Conservation (phyloP, 2,113 vertebrate species). For the Melanocharis versteri region DNA sequence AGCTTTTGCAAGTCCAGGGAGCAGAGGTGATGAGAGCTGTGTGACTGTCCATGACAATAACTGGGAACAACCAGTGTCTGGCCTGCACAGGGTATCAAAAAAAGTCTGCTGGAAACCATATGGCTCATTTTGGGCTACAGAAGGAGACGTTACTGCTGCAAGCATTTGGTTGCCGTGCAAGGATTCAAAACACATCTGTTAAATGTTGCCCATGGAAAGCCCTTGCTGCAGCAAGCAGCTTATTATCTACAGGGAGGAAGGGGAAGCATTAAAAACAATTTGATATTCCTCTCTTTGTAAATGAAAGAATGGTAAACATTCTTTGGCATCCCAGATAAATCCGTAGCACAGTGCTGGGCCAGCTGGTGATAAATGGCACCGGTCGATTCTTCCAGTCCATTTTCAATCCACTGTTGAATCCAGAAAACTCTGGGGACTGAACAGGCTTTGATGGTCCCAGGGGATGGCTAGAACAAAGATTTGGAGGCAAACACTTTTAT, state of each 20-base stretch:
- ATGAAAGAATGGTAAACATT: background rate
- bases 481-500: background rate
- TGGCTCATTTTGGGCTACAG: background rate
- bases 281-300: background rate
- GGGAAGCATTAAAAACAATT: background rate
- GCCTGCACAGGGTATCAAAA: background rate
- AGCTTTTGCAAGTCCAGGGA: background rate
- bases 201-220: background rate
- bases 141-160: background rate
- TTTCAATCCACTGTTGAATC: background rate
- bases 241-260: background rate
- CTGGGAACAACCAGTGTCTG: background rate
- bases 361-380: background rate
- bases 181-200: constrained; percentile 26
- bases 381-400: background rate
- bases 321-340: background rate
- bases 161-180: background rate
- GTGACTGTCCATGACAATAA: background rate
- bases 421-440: background rate
- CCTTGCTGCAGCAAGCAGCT: background rate
- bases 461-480: background rate
- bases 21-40: background rate
- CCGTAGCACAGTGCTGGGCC: background rate
- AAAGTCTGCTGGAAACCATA: background rate
- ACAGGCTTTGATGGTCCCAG: background rate